Percentiles rank a stretch among this genome's conserved stretches.
Conservation (phyloP, 1,140 invertebrate species). For the Yoshiicerus persimilis region DNA sequence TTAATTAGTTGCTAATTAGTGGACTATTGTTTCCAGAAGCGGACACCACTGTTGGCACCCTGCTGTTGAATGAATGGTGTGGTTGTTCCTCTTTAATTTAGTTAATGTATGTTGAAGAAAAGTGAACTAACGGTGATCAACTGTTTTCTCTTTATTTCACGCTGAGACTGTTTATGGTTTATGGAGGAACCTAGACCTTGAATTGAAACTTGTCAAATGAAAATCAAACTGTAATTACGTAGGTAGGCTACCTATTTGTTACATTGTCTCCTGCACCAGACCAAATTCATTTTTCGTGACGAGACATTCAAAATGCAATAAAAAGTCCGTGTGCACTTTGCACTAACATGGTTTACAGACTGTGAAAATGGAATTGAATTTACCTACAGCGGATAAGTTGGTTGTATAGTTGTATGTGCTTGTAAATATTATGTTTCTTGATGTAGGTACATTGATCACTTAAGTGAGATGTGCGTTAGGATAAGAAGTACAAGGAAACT, state of each 20-base stretch:
- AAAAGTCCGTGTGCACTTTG: neutral
- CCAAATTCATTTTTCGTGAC: neutral
- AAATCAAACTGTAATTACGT: neutral
- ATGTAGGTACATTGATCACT: neutral
- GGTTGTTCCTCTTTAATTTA: neutral
- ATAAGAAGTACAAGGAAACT: neutral
- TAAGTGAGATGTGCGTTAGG: neutral
- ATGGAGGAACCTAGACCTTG: neutral
- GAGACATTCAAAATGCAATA: neutral
- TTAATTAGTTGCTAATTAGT: neutral
- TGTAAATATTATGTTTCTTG: too few relatives aligned
- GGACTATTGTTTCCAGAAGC: neutral
- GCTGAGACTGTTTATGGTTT: neutral
- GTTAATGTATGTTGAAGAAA: neutral
- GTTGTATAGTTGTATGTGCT: neutral
- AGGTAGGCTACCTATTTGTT: neutral
- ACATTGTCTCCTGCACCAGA: neutral
- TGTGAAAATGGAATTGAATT: neutral
- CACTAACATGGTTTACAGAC: neutral
- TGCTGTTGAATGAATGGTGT: neutral
- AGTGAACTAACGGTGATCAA: neutral
- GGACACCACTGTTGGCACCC: neutral
- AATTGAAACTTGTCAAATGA: neutral
- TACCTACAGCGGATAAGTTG: neutral
- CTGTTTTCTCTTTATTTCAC: neutral